These are phyloP conservation scores for Lithophane socia DNA, from an alignment of 2,888 invertebrate species.

Conservation along the genomic window DNA sequence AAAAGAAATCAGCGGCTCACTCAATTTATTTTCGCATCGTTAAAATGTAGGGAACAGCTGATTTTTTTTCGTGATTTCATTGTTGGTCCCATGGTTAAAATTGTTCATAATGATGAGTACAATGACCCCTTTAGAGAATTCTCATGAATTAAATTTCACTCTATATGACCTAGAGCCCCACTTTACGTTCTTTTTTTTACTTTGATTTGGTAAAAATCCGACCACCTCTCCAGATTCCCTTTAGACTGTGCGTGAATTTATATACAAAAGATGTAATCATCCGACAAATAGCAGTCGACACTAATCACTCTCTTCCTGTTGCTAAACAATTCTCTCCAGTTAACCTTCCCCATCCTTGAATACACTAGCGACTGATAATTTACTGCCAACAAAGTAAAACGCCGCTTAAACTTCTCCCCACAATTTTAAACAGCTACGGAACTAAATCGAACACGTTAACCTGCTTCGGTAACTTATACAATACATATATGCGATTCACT, in stretches of 20 bases:
- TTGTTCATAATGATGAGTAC: too few species aligned
- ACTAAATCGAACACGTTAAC: slow-evolving; percentile 54
- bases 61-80: too few species aligned
- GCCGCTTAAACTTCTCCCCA: slow-evolving; percentile 23
- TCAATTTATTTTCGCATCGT: too few species aligned
- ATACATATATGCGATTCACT: slow-evolving; percentile 9
- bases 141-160: too few species aligned
- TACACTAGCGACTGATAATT: slow-evolving; percentile 30
- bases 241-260: background rate
- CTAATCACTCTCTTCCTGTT: background rate
- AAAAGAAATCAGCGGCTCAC: too few species aligned
- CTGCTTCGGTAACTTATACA: slow-evolving; percentile 35
- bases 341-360: slow-evolving; percentile 2
- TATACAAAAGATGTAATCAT: background rate
- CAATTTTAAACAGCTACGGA: slow-evolving; percentile 54
- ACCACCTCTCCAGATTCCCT: background rate
- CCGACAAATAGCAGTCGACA: background rate
- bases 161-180: background rate
- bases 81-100: too few species aligned
- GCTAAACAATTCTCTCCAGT: background rate
- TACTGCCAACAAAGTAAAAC: slow-evolving; percentile 27
- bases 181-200: background rate
- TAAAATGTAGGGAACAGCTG: too few species aligned
- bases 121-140: too few species aligned
- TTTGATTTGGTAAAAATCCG: background rate